Percentiles rank a stretch among this genome's conserved stretches.
Conservation (phyloP, 2,888 invertebrate genomes). For the Tetragonula carbonaria region DNA sequence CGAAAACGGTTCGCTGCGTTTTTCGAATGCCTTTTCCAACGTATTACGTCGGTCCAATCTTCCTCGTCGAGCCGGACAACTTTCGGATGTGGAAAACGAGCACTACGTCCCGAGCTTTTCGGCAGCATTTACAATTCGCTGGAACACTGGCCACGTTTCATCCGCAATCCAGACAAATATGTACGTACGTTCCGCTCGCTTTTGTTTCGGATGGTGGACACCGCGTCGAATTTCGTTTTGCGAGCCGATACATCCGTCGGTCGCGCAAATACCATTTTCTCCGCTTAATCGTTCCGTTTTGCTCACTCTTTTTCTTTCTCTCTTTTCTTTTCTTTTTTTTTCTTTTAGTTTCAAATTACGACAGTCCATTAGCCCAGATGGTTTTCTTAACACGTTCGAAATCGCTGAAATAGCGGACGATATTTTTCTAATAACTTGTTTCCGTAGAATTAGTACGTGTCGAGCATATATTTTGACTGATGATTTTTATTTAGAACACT, state of each 20-base stretch:
- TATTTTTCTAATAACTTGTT: too few species aligned
- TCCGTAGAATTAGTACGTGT: too few species aligned
- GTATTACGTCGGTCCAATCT: not conserved
- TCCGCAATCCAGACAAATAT: not conserved
- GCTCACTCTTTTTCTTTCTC: not conserved
- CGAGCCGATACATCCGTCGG: not conserved
- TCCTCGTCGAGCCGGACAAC: not conserved
- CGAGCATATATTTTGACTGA: too few species aligned
- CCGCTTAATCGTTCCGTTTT: not conserved
- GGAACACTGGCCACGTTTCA: not conserved
- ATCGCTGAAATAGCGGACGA: too few species aligned
- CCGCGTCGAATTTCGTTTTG: not conserved
- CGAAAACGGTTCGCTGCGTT: conserved; percentile 13
- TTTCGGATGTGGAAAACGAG: not conserved
- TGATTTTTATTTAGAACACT: too few species aligned
- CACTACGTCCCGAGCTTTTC: not conserved
- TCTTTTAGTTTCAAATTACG: not conserved
- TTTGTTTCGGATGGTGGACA: not conserved
- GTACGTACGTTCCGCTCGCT: not conserved
- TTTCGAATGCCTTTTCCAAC: conserved; percentile 10
- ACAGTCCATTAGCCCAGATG: not conserved
- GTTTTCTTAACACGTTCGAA: too few species aligned
- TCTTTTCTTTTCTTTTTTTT: too few species aligned
- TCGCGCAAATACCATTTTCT: not conserved
- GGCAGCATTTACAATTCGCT: not conserved